These are phyloP conservation scores for Halisarca cf. caerulea DNA, from an alignment of 37 sponge, comb jelly and placozoan genomes.

Conservation along the genomic window DNA sequence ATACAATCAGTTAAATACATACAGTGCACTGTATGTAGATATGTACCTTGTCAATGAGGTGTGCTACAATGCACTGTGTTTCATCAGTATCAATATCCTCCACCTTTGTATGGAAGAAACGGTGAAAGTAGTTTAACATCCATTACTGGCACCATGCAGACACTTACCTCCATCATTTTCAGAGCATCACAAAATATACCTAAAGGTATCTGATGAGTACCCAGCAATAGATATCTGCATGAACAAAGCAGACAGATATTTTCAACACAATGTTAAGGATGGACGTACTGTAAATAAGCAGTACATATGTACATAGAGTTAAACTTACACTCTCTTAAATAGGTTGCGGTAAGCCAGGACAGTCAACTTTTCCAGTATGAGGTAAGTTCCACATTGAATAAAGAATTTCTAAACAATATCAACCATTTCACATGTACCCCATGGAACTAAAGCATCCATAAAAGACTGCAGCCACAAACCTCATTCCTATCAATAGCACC, in stretches of 20 bases:
- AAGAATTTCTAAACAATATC: constrained; percentile 61
- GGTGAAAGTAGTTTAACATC: neutral
- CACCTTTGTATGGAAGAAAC: neutral
- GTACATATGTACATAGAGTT: neutral
- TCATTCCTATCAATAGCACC: constrained; percentile 57
- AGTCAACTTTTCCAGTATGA: constrained; percentile 91
- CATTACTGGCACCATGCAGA: neutral
- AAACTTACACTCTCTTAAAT: constrained; percentile 94
- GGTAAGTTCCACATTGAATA: constrained; percentile 83
- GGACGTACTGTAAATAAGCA: neutral
- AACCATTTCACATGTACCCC: neutral
- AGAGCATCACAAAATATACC: constrained; percentile 60
- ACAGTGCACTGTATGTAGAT: too few relatives aligned
- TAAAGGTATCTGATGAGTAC: constrained; percentile 67
- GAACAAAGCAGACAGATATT: neutral
- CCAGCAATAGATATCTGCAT: constrained; percentile 59
- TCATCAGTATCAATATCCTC: constrained; percentile 88
- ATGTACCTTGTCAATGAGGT: constrained; percentile 88
- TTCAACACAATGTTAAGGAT: too few relatives aligned
- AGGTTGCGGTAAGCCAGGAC: constrained; percentile 90
- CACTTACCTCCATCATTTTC: constrained; percentile 40
- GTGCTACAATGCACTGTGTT: constrained; percentile 93
- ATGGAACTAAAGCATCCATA: neutral
- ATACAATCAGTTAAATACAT: too few relatives aligned
- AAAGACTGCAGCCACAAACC: constrained; percentile 6